Evolutionary conservation across 2,888 invertebrate genomes (phyloP).

Genomic region (Acanthosepion lycidas): DNA sequence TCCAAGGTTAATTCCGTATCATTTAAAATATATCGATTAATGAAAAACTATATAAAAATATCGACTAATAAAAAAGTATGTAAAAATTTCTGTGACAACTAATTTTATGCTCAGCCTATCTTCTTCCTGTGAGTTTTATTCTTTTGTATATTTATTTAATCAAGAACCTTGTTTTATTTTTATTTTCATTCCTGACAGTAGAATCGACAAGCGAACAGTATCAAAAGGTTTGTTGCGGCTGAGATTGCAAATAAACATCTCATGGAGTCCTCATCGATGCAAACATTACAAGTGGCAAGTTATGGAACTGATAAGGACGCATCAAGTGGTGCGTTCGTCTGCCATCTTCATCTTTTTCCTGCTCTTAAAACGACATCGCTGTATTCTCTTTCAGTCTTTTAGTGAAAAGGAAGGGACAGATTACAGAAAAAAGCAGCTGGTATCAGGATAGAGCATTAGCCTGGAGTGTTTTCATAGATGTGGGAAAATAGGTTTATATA

Average conservation of each 20-base stretch:
- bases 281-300: background rate
- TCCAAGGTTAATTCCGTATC: no score
- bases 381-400: background rate
- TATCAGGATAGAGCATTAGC: background rate
- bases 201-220: background rate
- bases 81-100: no score
- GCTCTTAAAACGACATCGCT: background rate
- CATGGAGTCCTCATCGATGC: background rate
- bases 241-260: background rate
- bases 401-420: background rate
- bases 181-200: background rate
- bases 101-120: no score
- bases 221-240: background rate
- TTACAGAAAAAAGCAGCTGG: background rate
- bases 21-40: no score
- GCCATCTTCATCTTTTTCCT: background rate
- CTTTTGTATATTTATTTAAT: no score
- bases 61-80: no score
- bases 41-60: no score
- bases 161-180: background rate
- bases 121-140: no score
- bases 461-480: background rate
- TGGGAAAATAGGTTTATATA: background rate
- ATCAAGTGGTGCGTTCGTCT: background rate
- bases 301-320: background rate